Evolutionary conservation across 2,797 vertebrate genomes (phyloP).

Genomic region (Acanthopagrus latus): DNA sequence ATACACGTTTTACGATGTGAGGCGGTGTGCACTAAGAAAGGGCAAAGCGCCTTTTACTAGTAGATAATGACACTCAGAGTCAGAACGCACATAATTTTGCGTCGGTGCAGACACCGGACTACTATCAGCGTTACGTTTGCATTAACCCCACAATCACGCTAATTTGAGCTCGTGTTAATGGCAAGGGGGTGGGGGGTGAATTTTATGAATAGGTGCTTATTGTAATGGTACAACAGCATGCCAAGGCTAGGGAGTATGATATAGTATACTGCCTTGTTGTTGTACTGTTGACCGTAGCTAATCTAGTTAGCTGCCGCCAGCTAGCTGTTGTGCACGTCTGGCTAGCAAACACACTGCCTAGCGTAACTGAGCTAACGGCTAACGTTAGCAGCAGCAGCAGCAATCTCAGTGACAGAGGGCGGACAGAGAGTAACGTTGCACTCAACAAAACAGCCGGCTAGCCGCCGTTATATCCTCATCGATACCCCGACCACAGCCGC

Average conservation of each 20-base stretch:
- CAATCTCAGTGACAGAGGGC: slow-evolving; percentile 77
- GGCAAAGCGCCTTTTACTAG: slow-evolving; percentile 1
- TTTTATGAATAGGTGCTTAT: slow-evolving; percentile 11
- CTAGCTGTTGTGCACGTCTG: slow-evolving; percentile 40
- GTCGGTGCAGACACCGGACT: neutral
- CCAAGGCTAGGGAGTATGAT: slow-evolving; percentile 30
- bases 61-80: slow-evolving; percentile 13
- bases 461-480: slow-evolving; percentile 25
- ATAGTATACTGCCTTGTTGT: slow-evolving; percentile 29
- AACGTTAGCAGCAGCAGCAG: slow-evolving; percentile 69
- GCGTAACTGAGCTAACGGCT: slow-evolving; percentile 39
- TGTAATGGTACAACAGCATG: slow-evolving; percentile 35
- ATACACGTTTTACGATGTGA: neutral
- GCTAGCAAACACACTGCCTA: slow-evolving; percentile 37
- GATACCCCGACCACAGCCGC: neutral
- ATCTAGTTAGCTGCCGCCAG: slow-evolving; percentile 66
- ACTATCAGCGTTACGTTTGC: neutral
- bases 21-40: neutral
- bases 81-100: neutral
- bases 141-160: neutral
- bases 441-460: slow-evolving; percentile 65
- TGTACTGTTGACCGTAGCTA: slow-evolving; percentile 61
- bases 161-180: no score
- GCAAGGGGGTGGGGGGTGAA: accelerated
- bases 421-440: slow-evolving; percentile 61